Evolutionary conservation across 2,888 invertebrate species (phyloP), one percentile per base, ranked within the genome.

Genomic region (Heliconius hortense): DNA sequence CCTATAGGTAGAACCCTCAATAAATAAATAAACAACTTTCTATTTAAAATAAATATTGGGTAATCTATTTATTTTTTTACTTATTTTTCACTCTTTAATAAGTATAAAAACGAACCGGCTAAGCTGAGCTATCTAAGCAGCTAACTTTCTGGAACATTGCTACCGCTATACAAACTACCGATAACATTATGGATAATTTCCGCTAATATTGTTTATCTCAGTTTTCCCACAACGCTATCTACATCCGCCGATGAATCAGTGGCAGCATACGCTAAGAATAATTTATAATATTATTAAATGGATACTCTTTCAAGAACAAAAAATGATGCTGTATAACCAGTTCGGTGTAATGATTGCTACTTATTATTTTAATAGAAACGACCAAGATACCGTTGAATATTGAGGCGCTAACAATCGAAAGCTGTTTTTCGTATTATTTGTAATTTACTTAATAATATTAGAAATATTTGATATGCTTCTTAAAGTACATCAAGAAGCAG

Each of bases 171-270:
- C 71, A 71, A 59, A 60, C 48, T 66, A 72, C 71, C 74, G 73
- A 78, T 74, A 76, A 76, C 76, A 76, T 76, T 76, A 31, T 56
- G 73, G 79, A 81, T 81, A 79, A 80, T 81, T 79, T 82, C 80
- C 82, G 80, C 77, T 74, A 80, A 78, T 79, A 78, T 60, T 79
- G 77, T 79, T 79, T 81, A 80, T 80, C 80, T 73, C 69, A 62
- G 68, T 74, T 75, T 79, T 80, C 80, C 79, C 78, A 79, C 76
- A 75, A 71, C 73, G 69, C 67, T 79, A 79, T 81, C 81, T 78
- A 80, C 80, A 79, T 81, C 81, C 81, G 80, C 75, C 67, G 73
- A 77, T 81, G 81, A 81, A 79, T 81, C 79, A 82, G 67, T 77
- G 73, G 71, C 64, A 74, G 75, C 72, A 75, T 43, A 77, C 74